These are phyloP conservation scores for Noctua janthina DNA, from an alignment of 2,888 invertebrate genomes.

Conservation along the genomic window DNA sequence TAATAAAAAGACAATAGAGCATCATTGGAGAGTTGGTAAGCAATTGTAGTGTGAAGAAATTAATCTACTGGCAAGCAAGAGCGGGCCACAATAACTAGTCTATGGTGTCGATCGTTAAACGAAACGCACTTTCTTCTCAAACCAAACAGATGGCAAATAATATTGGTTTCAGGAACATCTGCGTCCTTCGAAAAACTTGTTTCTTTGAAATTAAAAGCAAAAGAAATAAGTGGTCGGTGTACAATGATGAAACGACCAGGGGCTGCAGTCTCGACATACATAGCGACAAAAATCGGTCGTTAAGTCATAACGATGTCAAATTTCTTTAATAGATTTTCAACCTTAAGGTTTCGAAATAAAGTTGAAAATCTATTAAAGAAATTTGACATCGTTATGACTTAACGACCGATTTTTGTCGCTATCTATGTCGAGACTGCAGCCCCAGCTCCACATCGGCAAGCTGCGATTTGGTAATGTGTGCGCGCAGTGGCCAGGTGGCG, in stretches of 20 bases:
- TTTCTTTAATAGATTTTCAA: too few species aligned
- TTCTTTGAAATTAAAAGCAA: constrained; percentile 60
- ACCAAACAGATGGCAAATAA: constrained; percentile 67
- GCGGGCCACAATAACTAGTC: constrained; percentile 69
- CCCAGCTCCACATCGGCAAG: constrained; percentile 61
- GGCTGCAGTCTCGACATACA: too few species aligned
- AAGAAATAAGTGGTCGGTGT: constrained; percentile 48
- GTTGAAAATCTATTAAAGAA: too few species aligned
- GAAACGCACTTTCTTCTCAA: constrained; percentile 76
- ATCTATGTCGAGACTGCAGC: too few species aligned
- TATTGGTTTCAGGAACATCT: constrained; percentile 65
- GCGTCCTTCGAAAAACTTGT: constrained; percentile 56
- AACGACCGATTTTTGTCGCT: too few species aligned
- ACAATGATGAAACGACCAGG: constrained; percentile 69
- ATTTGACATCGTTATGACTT: too few species aligned
- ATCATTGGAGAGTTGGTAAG: constrained; percentile 69
- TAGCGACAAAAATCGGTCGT: too few species aligned
- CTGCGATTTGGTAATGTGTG: constrained; percentile 72
- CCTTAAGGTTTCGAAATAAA: too few species aligned
- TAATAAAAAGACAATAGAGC: constrained; percentile 78
- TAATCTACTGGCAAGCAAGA: constrained; percentile 76
- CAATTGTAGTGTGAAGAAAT: constrained; percentile 75
- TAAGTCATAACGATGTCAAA: too few species aligned
- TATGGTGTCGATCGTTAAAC: constrained; percentile 70
- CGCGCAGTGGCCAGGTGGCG: constrained; percentile 78